A percentile compares a stretch with the other conserved stretches of the same genome.
Conservation (phyloP, 2,113 vertebrate species). For the Psittacus erithacus region DNA sequence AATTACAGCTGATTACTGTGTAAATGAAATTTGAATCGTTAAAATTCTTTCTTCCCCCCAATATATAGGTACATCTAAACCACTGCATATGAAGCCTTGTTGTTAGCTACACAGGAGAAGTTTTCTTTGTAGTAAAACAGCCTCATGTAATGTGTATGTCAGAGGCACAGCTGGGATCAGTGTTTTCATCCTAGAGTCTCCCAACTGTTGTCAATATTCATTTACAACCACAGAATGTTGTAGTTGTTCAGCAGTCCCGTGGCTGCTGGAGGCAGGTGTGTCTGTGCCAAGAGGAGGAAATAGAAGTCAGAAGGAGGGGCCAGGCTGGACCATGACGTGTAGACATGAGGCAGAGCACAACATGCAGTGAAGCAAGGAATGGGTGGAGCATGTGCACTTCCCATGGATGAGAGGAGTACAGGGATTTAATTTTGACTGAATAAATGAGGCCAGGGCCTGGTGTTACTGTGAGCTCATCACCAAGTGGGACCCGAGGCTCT, state of each 20-base stretch:
- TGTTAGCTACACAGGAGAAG: neutral
- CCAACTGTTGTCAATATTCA: neutral
- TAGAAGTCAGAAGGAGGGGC: neutral
- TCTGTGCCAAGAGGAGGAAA: neutral
- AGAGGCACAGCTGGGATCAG: neutral
- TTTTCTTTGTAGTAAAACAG: neutral
- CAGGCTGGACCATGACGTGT: neutral
- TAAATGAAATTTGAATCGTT: neutral
- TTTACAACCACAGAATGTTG: neutral
- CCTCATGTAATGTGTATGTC: neutral
- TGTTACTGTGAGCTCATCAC: neutral
- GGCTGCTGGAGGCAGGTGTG: neutral
- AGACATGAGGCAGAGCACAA: neutral
- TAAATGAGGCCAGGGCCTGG: neutral
- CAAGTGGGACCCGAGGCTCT: neutral
- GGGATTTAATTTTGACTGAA: neutral
- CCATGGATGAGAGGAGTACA: neutral
- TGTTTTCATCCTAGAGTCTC: neutral
- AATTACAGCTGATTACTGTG: neutral
- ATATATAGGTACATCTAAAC: neutral
- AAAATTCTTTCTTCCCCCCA: neutral
- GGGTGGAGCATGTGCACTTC: neutral
- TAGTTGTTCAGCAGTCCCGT: neutral
- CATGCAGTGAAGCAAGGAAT: neutral
- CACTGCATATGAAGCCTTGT: neutral